Base-by-base conservation (phyloP, 2,113 vertebrate genomes). In the Cairina moschata region DNA sequence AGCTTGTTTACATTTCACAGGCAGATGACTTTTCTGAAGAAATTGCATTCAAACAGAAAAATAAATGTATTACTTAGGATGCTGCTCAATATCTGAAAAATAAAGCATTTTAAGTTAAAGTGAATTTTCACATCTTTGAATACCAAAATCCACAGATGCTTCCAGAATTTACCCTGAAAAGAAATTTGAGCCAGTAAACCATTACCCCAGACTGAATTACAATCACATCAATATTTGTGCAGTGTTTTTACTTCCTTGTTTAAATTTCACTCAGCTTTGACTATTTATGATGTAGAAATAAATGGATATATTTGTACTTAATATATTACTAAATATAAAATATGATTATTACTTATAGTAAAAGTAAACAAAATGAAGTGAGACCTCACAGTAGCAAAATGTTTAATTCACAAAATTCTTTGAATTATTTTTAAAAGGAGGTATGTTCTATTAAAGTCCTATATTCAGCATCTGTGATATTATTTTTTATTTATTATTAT, bases 351-450 rank as follows among this genome's bases (percentile, higher is more conserved):
- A 90, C 65, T 93, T 86, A 69, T 15, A 48, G 8, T 72, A 59
- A 34, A 63, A 86, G 28, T 67, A 95, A 95, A 89, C 36, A 92
- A 76, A 95, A 84, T 36, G 18, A 88, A 72, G 44, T 62, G 76
- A 69, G 42, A 79, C 22, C 36, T 56, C 75, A 52, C 20, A 92
- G 71, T 18, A 88, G 62, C 21, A 85, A 86, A 63, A 68, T 77
- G 68, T 93, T 90, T 91, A 55, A 68, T 93, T 97, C 84, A 83
- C 93, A 40, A n/a, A 60, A 21, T 52, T 90, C 67, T 59, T 40
- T 74, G 65, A 40, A 65, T 65, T 93, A 63, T 84, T 94, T 96
- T 79, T 81, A 93, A 68, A 32, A 84, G 32, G 48, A 83, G 31
- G 44, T 84, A 18, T 55, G 55, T 48, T 86, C 6, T 63, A 23